Percentiles rank a stretch among this genome's conserved stretches.
phyloP scores from a whole-genome alignment of 2,888 invertebrate species.

The Strigamia maritima region DNA sequence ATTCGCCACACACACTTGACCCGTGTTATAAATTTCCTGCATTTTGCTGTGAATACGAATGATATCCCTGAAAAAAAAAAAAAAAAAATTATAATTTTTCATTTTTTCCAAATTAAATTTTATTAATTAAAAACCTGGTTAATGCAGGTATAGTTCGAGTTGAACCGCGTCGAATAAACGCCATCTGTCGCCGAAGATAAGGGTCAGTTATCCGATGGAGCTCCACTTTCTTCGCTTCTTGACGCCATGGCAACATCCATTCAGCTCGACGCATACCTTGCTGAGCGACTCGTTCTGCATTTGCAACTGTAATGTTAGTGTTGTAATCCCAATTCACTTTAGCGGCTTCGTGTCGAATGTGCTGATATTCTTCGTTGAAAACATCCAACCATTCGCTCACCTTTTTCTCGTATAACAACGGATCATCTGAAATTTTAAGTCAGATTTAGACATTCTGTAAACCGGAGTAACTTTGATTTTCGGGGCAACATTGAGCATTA shows the following conservation, averaged over 20 bases:
- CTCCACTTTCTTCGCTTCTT: slow-evolving; percentile 25
- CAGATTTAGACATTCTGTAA: too few species aligned
- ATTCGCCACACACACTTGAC: slow-evolving; percentile 59
- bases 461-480: too few species aligned
- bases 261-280: not conserved
- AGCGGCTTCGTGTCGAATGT: slow-evolving; percentile 38
- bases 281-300: slow-evolving; percentile 35
- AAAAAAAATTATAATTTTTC: not conserved
- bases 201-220: not conserved
- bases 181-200: not conserved
- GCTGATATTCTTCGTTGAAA: slow-evolving; percentile 38
- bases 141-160: not conserved
- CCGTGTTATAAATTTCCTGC: slow-evolving; percentile 60
- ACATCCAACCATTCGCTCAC: slow-evolving; percentile 37
- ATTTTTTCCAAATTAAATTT: too few species aligned
- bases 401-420: not conserved
- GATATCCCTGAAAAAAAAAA: slow-evolving; percentile 52
- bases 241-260: slow-evolving; percentile 39
- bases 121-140: too few species aligned
- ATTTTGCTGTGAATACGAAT: slow-evolving; percentile 58
- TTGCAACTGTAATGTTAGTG: slow-evolving; percentile 39
- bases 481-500: too few species aligned
- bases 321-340: slow-evolving; percentile 40
- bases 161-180: not conserved
- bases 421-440: not conserved